Base-by-base conservation (phyloP, 53 echinoderm and acorn worm genomes). In the Mesocentrotus franciscanus region DNA sequence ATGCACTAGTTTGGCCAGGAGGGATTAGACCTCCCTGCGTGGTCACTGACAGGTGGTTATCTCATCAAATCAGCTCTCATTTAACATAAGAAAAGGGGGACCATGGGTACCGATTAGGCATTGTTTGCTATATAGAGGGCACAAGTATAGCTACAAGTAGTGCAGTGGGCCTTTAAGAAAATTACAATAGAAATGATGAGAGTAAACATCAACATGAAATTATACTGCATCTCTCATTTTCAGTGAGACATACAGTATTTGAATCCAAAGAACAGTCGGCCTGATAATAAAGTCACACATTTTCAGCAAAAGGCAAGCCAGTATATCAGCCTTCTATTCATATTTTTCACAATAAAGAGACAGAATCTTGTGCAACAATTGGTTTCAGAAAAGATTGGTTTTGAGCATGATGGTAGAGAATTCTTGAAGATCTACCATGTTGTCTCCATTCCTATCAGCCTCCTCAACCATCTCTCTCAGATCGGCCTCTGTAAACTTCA, bases 391-490 rank as follows among this genome's bases (percentile, higher is more conserved):
- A 22, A 98, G 95, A 85, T 98, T 98, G 10, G 98, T 98, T 91
- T 98, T 98, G 15, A 98, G 95, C 98, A 98, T 98, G 56, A 98
- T 55, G 74, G 95, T 95, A 11, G 95, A 97, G 68, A 98, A 98
- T 79, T 98, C 98, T 42, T 97, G 96, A 42, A 97, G 90, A 61
- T 97, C 97, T 20, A 98, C 98, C 93, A 95, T 71, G 60, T 97
- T 97, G 90, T 98, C 98, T 56, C 98, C 98, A 93, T 98, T 97
- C 66, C 90, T 85, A 56, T 98, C 98, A 17, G 98, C 98, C 78
- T 98, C 98, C 84, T 98, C 98, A 18, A 98, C 96, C 98, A 98
- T 98, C 14, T 97, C 98, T 34, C 97, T 89, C 22, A 98, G 92
- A 81, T 98, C 98, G 20, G 92, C 92, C 92, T 98, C 97, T 4